Evolutionary conservation across 2,113 vertebrate genomes (phyloP).

Genomic region (Nesospiza acunhae): DNA sequence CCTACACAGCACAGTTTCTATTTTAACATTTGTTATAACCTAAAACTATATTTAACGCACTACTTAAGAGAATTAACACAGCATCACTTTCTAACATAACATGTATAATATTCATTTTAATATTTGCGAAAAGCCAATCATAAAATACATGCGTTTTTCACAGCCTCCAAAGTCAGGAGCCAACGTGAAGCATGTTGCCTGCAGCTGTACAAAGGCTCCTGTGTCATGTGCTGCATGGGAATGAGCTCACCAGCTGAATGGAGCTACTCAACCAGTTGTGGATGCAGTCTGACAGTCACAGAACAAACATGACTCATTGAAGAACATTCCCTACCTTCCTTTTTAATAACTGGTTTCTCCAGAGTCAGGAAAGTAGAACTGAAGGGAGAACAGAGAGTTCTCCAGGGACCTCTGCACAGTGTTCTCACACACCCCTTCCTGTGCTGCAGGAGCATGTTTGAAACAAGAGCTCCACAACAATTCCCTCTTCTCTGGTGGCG

Average conservation of each 20-base stretch:
- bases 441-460: background rate
- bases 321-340: constrained; percentile 48
- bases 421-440: background rate
- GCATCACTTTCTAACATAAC: too few species aligned
- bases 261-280: constrained; percentile 37
- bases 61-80: too few species aligned
- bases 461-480: background rate
- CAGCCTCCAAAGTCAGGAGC: background rate
- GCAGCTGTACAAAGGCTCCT: constrained; percentile 25
- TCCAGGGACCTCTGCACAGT: background rate
- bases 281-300: constrained; percentile 37
- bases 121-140: too few species aligned
- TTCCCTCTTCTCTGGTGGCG: background rate
- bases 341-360: constrained; percentile 45
- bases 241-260: constrained; percentile 13
- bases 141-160: too few species aligned
- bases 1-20: too few species aligned
- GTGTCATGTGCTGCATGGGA: constrained; percentile 3
- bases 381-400: constrained; percentile 1
- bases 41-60: too few species aligned
- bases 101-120: too few species aligned
- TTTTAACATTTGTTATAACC: too few species aligned
- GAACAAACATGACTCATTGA: constrained; percentile 52
- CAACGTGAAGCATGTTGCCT: background rate
- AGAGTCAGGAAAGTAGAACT: constrained; percentile 35